phyloP scores from a whole-genome alignment of 1,140 invertebrate species.

The Diachasmimorpha longicaudata region DNA sequence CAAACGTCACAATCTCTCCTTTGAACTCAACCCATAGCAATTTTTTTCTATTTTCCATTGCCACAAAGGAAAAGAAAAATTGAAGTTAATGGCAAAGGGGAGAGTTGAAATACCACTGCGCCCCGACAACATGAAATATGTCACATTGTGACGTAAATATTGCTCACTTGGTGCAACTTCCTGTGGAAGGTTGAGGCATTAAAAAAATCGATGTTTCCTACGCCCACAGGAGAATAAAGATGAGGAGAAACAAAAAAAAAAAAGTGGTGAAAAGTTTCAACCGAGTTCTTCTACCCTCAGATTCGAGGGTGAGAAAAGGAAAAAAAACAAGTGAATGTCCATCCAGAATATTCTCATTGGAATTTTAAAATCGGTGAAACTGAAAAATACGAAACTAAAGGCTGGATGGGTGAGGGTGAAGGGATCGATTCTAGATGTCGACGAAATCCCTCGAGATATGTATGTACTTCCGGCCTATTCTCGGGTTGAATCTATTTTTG shows the following conservation, averaged over 20 bases:
- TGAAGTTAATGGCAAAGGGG: neutral
- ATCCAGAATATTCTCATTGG: neutral
- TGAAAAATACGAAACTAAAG: neutral
- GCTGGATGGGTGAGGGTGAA: neutral
- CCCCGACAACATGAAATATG: neutral
- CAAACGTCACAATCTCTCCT: too few relatives aligned
- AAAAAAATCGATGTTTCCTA: neutral
- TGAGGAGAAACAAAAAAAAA: too few relatives aligned
- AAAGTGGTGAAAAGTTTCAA: neutral
- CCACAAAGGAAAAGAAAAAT: neutral
- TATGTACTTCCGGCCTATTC: slow-evolving; percentile 34
- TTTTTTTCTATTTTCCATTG: neutral
- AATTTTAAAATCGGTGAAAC: neutral
- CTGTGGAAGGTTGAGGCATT: neutral
- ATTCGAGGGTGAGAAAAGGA: too few relatives aligned
- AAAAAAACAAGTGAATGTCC: too few relatives aligned
- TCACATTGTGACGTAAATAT: neutral
- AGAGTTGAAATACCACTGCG: too few relatives aligned
- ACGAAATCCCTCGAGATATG: slow-evolving; percentile 27
- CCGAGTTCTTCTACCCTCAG: too few relatives aligned
- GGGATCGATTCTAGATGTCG: slow-evolving; percentile 11
- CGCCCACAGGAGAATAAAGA: neutral
- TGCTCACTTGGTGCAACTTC: neutral
- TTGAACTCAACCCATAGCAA: too few relatives aligned
- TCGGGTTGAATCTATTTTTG: slow-evolving; percentile 32